Conservation (phyloP, 2,888 invertebrate species). For the Phragmatobia fuliginosa region DNA sequence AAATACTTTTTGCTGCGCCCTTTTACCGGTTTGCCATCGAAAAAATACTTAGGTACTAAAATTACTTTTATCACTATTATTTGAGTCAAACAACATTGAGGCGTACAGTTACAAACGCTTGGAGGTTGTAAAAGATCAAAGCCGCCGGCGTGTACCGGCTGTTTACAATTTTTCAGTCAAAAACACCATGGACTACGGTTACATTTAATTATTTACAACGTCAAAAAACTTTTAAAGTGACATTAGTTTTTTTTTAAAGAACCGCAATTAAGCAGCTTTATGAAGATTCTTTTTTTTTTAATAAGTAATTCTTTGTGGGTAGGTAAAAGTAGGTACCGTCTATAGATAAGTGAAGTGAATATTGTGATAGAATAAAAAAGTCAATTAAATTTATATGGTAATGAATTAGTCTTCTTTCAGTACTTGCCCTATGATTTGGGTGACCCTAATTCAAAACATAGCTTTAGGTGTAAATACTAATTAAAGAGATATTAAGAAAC, state of each 20-base stretch:
- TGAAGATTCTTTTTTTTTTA: background rate
- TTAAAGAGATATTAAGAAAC: constrained; percentile 28
- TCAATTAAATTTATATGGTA: background rate
- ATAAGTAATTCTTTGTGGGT: background rate
- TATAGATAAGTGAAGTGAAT: background rate
- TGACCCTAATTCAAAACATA: background rate
- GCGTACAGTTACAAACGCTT: constrained; percentile 23
- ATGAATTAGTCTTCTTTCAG: background rate
- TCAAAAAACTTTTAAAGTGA: constrained; percentile 6
- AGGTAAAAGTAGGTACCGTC: background rate
- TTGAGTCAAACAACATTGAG: constrained; percentile 22
- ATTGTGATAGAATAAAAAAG: background rate
- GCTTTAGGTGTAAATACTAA: background rate
- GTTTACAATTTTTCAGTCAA: constrained; percentile 19
- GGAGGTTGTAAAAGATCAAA: constrained; percentile 42
- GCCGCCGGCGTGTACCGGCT: constrained; percentile 15
- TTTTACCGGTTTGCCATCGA: no score
- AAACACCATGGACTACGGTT: constrained; percentile 33
- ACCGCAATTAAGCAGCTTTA: background rate
- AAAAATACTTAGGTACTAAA: constrained; percentile 23
- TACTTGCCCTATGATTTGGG: no score
- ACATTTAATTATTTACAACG: constrained; percentile 28
- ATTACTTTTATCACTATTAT: constrained; percentile 7
- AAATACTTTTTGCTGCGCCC: background rate
- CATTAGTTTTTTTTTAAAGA: constrained; percentile 1